Evolutionary conservation across 2,113 vertebrate genomes (phyloP).

Genomic region (Silurus glanis): DNA sequence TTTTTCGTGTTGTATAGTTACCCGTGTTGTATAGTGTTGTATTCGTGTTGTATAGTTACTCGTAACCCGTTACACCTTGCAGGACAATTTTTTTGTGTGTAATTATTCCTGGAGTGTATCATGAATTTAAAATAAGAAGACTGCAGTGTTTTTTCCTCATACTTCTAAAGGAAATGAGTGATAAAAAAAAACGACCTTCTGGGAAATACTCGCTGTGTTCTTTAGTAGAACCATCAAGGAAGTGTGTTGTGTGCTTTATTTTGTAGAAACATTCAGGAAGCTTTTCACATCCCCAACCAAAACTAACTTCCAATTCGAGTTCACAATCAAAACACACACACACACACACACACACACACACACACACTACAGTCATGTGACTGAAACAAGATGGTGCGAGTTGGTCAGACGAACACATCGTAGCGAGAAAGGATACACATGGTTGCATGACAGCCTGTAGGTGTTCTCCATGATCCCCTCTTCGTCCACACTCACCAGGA

Average conservation of each 20-base stretch:
- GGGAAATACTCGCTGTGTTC: neutral
- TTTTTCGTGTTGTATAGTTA: too few species aligned
- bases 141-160: neutral
- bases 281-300: too few species aligned
- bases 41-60: too few species aligned
- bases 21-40: too few species aligned
- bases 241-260: too few species aligned
- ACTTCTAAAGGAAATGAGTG: neutral
- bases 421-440: conserved; percentile 89
- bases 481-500: conserved; percentile 94
- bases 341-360: too few species aligned
- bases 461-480: conserved; percentile 99
- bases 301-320: neutral
- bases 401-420: too few species aligned
- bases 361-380: neutral
- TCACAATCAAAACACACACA: neutral
- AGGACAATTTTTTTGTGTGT: too few species aligned
- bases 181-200: neutral
- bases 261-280: too few species aligned
- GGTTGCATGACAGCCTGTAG: conserved; percentile 94
- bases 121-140: neutral
- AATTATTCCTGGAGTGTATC: neutral
- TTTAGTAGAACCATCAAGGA: too few species aligned
- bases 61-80: too few species aligned
- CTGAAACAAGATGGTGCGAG: too few species aligned